Base-by-base conservation (phyloP, 2,797 vertebrate species). In the Caiman crocodilus region DNA sequence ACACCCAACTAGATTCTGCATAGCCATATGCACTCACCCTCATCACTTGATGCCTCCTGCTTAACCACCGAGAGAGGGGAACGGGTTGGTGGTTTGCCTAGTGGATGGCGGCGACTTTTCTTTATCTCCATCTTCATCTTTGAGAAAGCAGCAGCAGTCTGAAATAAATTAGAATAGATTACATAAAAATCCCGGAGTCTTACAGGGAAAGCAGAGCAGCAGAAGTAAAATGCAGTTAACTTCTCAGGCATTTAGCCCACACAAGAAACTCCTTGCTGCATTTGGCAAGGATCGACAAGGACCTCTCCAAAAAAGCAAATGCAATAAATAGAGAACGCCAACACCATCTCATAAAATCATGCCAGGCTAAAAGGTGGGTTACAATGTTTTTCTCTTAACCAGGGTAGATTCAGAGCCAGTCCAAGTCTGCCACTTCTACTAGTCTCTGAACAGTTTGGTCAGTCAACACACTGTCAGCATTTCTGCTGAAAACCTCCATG, bases 71-170 rank as follows among this genome's bases (percentile, higher is more conserved):
- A 99, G 77, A 99, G 92, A 0, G 99, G 99, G 2, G 99, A 99
- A 10, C 99, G 98, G 21, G 98, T 98, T 28, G 99, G 99, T 0
- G 99, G 99, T 63, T 99, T 99, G 94, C 98, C 99, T 96, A 99
- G 97, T 0, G 99, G 99, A 91, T 99, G 99, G 13, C 99, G 98
- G 1, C 99, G 98, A 90, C 99, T 99, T 97, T 99, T 99, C 93
- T 99, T 99, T 74, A 99, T 99, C 96, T 99, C 98, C 89, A 98
- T 98, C 92, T 98, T 98, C 96, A 99, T 97, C 91, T 99, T 99
- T 26, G 98, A 95, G 94, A 98, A 99, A 15, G 97, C 97, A 13
- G 98, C 83, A 16, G 97, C 84, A 0, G 89, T 81, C 98, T 98
- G 96, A 56, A 95, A 96, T 12, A 76, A 91, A 92, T 2, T 25